A percentile compares a stretch with the other conserved stretches of the same genome.
Conservation (phyloP, 2,888 invertebrate species). For the Hydrotaea diabolus region DNA sequence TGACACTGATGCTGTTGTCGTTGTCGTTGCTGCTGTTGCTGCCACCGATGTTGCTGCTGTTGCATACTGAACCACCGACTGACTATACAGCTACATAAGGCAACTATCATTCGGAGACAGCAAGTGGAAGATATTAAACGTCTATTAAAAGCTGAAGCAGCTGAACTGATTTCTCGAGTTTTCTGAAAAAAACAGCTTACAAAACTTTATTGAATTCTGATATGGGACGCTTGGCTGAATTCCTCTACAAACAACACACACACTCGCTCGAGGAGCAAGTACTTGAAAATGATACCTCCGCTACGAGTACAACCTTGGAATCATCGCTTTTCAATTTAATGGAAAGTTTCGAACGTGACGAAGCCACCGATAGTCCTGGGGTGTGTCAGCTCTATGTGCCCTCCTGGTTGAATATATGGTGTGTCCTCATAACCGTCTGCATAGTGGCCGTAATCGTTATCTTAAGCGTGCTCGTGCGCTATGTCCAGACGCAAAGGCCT, state of each 20-base stretch:
- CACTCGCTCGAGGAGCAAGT: not conserved
- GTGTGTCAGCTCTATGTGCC: constrained; percentile 54
- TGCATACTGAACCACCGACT: not conserved
- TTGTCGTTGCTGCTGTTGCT: not conserved
- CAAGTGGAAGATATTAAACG: constrained; percentile 62
- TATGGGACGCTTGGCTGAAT: constrained; percentile 27
- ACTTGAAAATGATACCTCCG: not conserved
- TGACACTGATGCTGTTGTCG: not conserved
- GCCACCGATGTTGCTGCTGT: not conserved
- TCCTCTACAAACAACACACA: not conserved
- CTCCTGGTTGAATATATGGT: constrained; percentile 62
- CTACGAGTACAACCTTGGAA: not conserved
- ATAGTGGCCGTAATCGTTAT: constrained; percentile 51
- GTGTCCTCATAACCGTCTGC: constrained; percentile 48
- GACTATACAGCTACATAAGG: constrained; percentile 19
- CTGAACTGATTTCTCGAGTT: no score
- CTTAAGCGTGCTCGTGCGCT: constrained; percentile 46
- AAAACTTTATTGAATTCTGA: not conserved
- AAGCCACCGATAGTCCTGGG: constrained; percentile 33
- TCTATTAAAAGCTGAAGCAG: not conserved
- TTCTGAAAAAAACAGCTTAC: not conserved
- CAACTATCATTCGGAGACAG: constrained; percentile 53
- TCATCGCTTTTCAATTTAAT: constrained; percentile 48
- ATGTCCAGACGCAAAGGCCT: constrained; percentile 56
- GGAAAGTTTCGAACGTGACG: constrained; percentile 46